Conservation (phyloP, 2,888 invertebrate species). For the Drosophila siamana region DNA sequence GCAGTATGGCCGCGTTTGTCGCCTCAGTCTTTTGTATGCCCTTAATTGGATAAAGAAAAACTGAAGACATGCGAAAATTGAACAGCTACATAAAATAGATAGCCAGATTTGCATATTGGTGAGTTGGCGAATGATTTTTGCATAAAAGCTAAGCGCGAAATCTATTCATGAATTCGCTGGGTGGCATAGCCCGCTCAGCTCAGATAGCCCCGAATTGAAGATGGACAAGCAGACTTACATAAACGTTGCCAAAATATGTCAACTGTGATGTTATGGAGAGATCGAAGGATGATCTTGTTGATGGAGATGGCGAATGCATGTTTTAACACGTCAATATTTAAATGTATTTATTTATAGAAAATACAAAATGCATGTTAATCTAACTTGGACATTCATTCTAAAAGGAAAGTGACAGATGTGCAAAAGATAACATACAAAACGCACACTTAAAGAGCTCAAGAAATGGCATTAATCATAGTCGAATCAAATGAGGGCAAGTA, state of each 20-base stretch:
- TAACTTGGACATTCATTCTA: neutral
- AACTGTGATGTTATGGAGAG: constrained; percentile 7
- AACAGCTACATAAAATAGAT: constrained; percentile 49
- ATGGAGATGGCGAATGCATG: constrained; percentile 12
- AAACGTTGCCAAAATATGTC: constrained; percentile 42
- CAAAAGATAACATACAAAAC: neutral
- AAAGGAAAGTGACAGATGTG: neutral
- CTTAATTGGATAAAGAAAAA: constrained; percentile 62
- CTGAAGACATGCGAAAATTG: constrained; percentile 53
- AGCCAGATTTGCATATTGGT: constrained; percentile 50
- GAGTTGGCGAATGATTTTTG: constrained; percentile 44
- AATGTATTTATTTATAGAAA: constrained; percentile 21
- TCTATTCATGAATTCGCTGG: constrained; percentile 35
- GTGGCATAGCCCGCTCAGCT: constrained; percentile 48
- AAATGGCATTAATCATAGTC: constrained; percentile 12
- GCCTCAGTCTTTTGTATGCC: constrained; percentile 64
- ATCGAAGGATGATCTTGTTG: constrained; percentile 36
- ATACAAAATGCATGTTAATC: neutral
- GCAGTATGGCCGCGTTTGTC: constrained; percentile 54
- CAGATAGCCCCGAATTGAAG: constrained; percentile 42
- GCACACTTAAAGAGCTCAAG: neutral
- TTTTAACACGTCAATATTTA: constrained; percentile 10
- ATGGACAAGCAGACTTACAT: constrained; percentile 47
- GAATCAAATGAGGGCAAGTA: constrained; percentile 2
- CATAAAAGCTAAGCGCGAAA: constrained; percentile 51